Evolutionary conservation across 2,113 vertebrate species (phyloP).

Genomic region (Microcebus jonahi): DNA sequence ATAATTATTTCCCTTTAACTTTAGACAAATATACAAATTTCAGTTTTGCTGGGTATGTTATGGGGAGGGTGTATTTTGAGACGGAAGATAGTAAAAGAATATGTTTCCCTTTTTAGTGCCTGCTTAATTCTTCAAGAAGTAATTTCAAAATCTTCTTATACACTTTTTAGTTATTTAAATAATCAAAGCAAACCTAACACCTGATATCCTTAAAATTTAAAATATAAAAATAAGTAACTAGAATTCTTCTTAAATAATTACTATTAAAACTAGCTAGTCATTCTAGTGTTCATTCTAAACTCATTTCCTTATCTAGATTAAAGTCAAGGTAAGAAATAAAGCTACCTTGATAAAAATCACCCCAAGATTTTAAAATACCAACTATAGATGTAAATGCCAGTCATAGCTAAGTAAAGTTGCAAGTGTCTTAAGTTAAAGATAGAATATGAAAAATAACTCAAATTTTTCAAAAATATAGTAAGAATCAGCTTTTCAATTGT

Average conservation of each 20-base stretch:
- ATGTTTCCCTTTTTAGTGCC: background rate
- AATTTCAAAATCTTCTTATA: background rate
- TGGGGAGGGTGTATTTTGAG: background rate
- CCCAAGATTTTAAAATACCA: background rate
- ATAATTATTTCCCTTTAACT: conserved; percentile 30
- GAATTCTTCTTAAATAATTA: background rate
- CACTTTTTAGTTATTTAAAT: conserved; percentile 15
- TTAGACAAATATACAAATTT: conserved; percentile 21
- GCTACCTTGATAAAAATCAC: background rate
- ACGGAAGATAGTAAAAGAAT: fast-evolving
- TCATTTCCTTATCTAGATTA: background rate
- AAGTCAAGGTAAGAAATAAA: conserved; percentile 14
- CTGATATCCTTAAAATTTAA: background rate
- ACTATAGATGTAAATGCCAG: background rate
- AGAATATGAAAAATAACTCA: conserved; percentile 28
- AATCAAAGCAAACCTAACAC: conserved; percentile 16
- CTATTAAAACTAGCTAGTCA: background rate
- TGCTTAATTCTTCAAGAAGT: background rate
- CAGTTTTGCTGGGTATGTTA: background rate
- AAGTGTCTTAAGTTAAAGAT: background rate
- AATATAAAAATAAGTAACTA: background rate
- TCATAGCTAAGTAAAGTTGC: background rate
- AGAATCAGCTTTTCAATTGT: background rate
- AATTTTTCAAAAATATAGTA: background rate
- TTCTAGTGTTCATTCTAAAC: background rate